Evolutionary conservation across 2,113 vertebrate genomes (phyloP).

Genomic region (Rhinichthys klamathensis): DNA sequence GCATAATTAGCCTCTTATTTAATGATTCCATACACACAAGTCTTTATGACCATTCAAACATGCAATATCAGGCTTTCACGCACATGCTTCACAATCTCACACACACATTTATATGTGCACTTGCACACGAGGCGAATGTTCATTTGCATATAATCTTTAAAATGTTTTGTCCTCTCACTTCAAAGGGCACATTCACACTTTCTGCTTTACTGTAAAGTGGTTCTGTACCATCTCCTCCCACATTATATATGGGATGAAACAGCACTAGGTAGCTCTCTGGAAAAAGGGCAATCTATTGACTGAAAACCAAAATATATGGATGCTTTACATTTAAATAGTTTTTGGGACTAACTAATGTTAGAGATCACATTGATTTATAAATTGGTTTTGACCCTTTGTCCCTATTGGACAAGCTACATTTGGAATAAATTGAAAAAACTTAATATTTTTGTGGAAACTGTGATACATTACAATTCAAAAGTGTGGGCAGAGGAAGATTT

Average conservation of each 20-base stretch:
- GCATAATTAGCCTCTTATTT: conserved; percentile 32
- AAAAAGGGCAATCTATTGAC: not conserved
- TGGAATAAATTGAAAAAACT: too few species aligned
- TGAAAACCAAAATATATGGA: not conserved
- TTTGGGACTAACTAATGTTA: not conserved
- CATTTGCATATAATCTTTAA: conserved; percentile 45
- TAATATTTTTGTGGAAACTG: too few species aligned
- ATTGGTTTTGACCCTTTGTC: not conserved
- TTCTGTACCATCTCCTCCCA: not conserved
- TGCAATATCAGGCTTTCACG: conserved; percentile 18
- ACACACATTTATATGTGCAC: conserved; percentile 19
- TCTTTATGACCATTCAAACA: conserved; percentile 40
- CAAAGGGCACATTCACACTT: conserved; percentile 33
- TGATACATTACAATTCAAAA: too few species aligned
- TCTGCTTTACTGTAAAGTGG: conserved; percentile 19
- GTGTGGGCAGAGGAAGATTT: too few species aligned
- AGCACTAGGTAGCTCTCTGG: not conserved
- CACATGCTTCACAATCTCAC: not conserved
- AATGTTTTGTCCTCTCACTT: conserved; percentile 39
- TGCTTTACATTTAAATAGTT: not conserved
- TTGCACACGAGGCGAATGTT: not conserved
- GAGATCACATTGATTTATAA: not conserved
- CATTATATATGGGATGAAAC: conserved; percentile 4
- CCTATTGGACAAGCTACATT: too few species aligned
- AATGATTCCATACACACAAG: conserved; percentile 48